phyloP scores from a whole-genome alignment of 1,140 invertebrate genomes.

The Hyposmocoma kahamanoa region DNA sequence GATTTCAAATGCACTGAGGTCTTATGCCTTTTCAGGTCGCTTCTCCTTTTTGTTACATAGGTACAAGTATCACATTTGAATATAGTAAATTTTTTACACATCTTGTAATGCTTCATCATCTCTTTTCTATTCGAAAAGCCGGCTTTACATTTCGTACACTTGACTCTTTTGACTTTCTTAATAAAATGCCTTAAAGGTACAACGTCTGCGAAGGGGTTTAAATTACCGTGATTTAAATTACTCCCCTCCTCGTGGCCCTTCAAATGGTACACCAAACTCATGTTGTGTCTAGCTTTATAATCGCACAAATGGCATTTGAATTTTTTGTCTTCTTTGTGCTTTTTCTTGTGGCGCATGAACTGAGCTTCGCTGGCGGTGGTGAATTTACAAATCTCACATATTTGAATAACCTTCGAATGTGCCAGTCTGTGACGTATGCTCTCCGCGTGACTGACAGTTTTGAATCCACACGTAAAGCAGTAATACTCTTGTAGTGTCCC shows the following conservation, averaged over 20 bases:
- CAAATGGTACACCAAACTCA: constrained; percentile 49
- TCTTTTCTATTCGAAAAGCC: too few species aligned
- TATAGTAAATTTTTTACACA: too few species aligned
- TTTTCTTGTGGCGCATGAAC: constrained; percentile 30
- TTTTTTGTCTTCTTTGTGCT: constrained; percentile 36
- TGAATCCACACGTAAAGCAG: constrained; percentile 37
- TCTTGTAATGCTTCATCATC: too few species aligned
- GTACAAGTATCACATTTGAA: too few species aligned
- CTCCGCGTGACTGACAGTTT: constrained; percentile 17
- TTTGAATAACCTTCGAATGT: constrained; percentile 24
- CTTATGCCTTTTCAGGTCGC: too few species aligned
- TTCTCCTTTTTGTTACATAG: too few species aligned
- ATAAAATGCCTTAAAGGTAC: too few species aligned
- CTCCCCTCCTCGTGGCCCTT: constrained; percentile 30
- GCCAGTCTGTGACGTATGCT: constrained; percentile 21
- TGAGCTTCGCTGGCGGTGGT: constrained; percentile 39
- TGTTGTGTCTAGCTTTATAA: constrained; percentile 40
- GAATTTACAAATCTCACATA: constrained; percentile 39
- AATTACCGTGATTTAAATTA: too few species aligned
- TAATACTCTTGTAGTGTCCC: constrained; percentile 31
- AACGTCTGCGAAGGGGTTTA: too few species aligned
- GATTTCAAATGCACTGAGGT: too few species aligned
- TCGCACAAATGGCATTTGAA: constrained; percentile 45
- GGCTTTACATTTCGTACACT: too few species aligned
- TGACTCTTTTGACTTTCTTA: too few species aligned